Percentiles rank a stretch among this genome's conserved stretches.
These are phyloP conservation scores for Hypothenemus hampei DNA, from an alignment of 1,140 invertebrate genomes.

Conservation along the genomic window DNA sequence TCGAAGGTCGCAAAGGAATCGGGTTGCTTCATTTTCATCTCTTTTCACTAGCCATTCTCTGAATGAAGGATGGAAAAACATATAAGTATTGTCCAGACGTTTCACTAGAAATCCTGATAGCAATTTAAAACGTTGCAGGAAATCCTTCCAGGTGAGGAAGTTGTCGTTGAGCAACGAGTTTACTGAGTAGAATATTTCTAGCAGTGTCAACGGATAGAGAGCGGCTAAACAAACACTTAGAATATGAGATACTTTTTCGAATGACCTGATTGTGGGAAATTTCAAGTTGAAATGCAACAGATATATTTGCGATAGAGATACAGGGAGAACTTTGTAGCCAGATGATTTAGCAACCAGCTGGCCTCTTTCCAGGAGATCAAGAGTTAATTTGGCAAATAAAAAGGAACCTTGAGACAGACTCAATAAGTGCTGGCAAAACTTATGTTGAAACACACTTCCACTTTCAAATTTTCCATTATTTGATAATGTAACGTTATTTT, in stretches of 20 bases:
- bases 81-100: conserved; percentile 85
- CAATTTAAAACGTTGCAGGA: conserved; percentile 77
- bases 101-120: conserved; percentile 83
- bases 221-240: conserved; percentile 86
- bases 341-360: conserved; percentile 89
- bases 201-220: conserved; percentile 81
- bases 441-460: conserved; percentile 58
- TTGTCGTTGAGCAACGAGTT: conserved; percentile 75
- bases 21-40: conserved; percentile 81
- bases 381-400: conserved; percentile 83
- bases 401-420: conserved; percentile 82
- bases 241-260: conserved; percentile 82
- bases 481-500: conserved; percentile 73
- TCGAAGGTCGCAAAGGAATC: conserved; percentile 84
- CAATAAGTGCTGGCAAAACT: conserved; percentile 83
- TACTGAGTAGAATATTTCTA: conserved; percentile 91
- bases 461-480: conserved; percentile 62
- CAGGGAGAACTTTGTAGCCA: conserved; percentile 88
- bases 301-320: conserved; percentile 89
- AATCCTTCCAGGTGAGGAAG: conserved; percentile 83
- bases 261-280: conserved; percentile 85
- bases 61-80: conserved; percentile 96
- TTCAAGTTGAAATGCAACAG: conserved; percentile 87
- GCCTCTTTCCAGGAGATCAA: conserved; percentile 92
- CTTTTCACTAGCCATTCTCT: conserved; percentile 93